Conservation (phyloP, 2,888 invertebrate species). For the Drosophila recens region DNA sequence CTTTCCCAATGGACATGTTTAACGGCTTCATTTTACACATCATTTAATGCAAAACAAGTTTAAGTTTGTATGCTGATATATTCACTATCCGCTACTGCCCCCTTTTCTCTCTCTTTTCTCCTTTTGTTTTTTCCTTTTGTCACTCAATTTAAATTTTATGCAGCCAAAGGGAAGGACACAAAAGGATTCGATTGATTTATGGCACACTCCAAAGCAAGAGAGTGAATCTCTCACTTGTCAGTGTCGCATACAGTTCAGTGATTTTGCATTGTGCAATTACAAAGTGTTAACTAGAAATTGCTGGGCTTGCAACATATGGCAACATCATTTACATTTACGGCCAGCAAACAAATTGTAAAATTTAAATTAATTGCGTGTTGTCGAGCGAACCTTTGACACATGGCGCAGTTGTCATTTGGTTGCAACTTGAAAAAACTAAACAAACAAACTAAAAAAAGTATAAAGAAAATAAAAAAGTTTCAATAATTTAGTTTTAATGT, state of each 20-base stretch:
- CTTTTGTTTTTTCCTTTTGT: slow-evolving; percentile 59
- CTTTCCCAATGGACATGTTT: slow-evolving; percentile 77
- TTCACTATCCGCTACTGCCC: background rate
- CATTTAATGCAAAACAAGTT: slow-evolving; percentile 82
- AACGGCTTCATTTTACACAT: slow-evolving; percentile 83
- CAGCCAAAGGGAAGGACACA: slow-evolving; percentile 12
- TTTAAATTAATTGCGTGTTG: slow-evolving; percentile 36
- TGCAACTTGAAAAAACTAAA: slow-evolving; percentile 35
- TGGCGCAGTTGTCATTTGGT: slow-evolving; percentile 49
- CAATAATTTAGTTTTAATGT: slow-evolving; percentile 81
- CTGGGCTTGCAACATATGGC: slow-evolving; percentile 47
- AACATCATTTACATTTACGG: slow-evolving; percentile 22
- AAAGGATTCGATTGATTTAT: slow-evolving; percentile 67
- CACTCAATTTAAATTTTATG: slow-evolving; percentile 78
- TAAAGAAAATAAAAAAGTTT: slow-evolving; percentile 46
- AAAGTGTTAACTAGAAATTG: slow-evolving; percentile 82
- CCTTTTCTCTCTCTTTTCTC: background rate
- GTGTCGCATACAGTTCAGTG: slow-evolving; percentile 72
- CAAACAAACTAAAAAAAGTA: slow-evolving; percentile 3
- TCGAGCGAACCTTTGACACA: slow-evolving; percentile 57
- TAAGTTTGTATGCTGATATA: slow-evolving; percentile 3
- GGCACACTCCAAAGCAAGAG: slow-evolving; percentile 40
- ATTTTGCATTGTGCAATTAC: slow-evolving; percentile 76
- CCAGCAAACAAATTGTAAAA: slow-evolving; percentile 42
- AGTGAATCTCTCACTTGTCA: slow-evolving; percentile 72